These are phyloP conservation scores for Amblyjoppa proteus DNA, from an alignment of 2,888 invertebrate species.

Conservation along the genomic window DNA sequence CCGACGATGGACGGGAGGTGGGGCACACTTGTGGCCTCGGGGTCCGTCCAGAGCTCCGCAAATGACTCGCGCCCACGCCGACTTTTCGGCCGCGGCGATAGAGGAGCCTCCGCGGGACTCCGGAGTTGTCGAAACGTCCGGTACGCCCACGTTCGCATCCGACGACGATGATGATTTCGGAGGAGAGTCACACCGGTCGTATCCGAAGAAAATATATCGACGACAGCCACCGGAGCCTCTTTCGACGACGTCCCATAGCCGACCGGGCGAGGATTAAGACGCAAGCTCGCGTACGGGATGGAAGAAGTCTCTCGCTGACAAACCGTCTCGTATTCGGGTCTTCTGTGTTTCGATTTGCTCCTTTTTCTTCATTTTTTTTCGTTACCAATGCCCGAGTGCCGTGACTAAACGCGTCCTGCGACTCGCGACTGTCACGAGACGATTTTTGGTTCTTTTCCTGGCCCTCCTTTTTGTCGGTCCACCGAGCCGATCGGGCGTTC, in stretches of 20 bases:
- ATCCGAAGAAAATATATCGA: slow-evolving; percentile 38
- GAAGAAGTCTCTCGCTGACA: slow-evolving; percentile 50
- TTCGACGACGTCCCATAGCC: slow-evolving; percentile 17
- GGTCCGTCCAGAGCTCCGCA: slow-evolving; percentile 27
- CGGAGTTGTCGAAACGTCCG: slow-evolving; percentile 66
- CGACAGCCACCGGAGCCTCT: not conserved
- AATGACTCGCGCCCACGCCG: slow-evolving; percentile 60
- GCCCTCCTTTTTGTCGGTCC: not conserved
- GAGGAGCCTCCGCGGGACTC: slow-evolving; percentile 37
- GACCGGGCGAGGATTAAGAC: slow-evolving; percentile 55
- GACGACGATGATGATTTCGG: slow-evolving; percentile 53
- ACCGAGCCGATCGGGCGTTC: not conserved
- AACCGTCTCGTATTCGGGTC: slow-evolving; percentile 40
- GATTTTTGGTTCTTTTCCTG: slow-evolving; percentile 3
- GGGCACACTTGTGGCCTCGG: slow-evolving; percentile 13
- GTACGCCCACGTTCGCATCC: slow-evolving; percentile 57
- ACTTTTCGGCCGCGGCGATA: slow-evolving; percentile 53
- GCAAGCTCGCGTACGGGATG: slow-evolving; percentile 11
- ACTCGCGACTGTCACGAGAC: slow-evolving; percentile 25
- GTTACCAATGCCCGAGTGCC: not conserved
- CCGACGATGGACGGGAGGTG: not conserved
- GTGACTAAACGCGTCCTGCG: slow-evolving; percentile 33
- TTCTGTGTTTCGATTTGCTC: slow-evolving; percentile 21
- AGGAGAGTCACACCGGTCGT: slow-evolving; percentile 45
- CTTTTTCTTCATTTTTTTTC: not conserved